These are phyloP conservation scores for Eulemur macaco DNA, from an alignment of 2,113 vertebrate genomes.

Conservation along the genomic window DNA sequence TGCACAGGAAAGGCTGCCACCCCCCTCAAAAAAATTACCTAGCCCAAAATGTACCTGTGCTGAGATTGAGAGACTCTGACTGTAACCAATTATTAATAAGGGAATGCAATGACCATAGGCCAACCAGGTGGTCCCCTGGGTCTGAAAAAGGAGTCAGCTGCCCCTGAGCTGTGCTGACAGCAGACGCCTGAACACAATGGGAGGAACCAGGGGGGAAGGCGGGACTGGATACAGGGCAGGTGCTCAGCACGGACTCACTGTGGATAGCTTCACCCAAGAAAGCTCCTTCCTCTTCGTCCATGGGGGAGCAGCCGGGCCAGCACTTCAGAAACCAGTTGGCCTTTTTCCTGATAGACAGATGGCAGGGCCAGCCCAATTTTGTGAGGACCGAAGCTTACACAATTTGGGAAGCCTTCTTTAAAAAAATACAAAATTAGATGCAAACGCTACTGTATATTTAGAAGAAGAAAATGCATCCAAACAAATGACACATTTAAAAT, in stretches of 20 bases:
- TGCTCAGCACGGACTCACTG: no score
- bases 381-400: background rate
- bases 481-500: background rate
- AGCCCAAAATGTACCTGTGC: background rate
- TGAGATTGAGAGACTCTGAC: background rate
- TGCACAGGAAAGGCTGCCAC: background rate
- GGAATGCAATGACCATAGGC: background rate
- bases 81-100: background rate
- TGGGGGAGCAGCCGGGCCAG: background rate
- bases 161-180: background rate
- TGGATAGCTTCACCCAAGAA: background rate
- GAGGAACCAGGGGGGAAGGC: background rate
- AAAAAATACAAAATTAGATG: background rate
- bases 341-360: background rate
- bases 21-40: background rate
- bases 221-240: background rate
- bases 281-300: background rate
- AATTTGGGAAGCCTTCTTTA: background rate
- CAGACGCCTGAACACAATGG: background rate
- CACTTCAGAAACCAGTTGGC: background rate
- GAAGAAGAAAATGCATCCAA: background rate
- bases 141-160: background rate
- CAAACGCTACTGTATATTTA: background rate
- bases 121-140: background rate
- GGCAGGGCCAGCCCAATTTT: background rate